These are phyloP conservation scores for Mareca penelope DNA, from an alignment of 2,797 vertebrate genomes.

Conservation along the genomic window DNA sequence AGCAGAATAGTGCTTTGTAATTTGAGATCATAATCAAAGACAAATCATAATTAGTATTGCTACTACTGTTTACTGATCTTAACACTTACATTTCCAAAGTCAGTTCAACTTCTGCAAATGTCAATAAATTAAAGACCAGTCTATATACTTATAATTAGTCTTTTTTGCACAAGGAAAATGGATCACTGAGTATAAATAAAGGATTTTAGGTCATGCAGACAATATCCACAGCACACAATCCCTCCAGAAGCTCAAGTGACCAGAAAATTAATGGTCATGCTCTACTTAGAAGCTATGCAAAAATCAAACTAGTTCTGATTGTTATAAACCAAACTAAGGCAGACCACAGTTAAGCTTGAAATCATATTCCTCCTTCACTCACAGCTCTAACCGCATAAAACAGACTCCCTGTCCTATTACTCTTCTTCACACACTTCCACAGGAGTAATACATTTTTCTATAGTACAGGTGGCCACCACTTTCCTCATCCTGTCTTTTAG, in stretches of 20 bases:
- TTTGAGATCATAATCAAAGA: neutral
- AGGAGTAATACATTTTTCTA: neutral
- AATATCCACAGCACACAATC: neutral
- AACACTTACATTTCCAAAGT: neutral
- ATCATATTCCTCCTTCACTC: neutral
- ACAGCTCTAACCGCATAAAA: neutral
- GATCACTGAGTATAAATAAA: no score
- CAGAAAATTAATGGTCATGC: neutral
- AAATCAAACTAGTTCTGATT: neutral
- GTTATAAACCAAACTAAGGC: neutral
- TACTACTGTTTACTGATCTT: neutral
- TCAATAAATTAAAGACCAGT: neutral
- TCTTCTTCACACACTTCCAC: neutral
- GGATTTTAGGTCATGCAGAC: neutral
- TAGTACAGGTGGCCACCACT: neutral
- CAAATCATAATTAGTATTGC: neutral
- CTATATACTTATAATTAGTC: neutral
- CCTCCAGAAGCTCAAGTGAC: neutral
- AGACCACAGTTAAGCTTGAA: neutral
- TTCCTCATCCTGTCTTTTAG: neutral
- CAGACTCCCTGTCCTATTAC: neutral
- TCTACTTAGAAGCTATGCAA: neutral
- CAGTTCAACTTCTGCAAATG: neutral
- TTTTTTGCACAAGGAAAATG: neutral
- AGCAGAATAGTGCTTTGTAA: neutral